Evolutionary conservation across 2,888 invertebrate genomes (phyloP).

Genomic region (Acrobasis suavella): DNA sequence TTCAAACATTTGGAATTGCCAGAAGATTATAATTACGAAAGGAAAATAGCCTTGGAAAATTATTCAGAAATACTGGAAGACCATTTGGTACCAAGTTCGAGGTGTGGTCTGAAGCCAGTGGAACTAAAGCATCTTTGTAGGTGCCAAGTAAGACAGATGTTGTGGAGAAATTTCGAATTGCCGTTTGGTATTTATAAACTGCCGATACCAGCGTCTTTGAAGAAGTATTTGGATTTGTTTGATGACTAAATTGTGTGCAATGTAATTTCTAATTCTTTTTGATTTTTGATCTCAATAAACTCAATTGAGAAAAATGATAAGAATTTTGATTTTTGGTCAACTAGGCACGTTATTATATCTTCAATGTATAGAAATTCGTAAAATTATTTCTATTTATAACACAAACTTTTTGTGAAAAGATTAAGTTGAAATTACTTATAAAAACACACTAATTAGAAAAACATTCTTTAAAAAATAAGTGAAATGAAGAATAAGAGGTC

Average conservation of each 20-base stretch:
- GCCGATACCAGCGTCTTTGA: constrained; percentile 85
- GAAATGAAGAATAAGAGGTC: too few relatives aligned
- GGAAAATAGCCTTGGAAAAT: constrained; percentile 65
- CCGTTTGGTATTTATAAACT: constrained; percentile 88
- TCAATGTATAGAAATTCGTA: too few relatives aligned
- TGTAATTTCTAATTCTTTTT: background rate
- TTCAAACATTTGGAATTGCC: constrained; percentile 63
- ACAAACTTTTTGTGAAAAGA: too few relatives aligned
- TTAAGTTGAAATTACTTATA: too few relatives aligned
- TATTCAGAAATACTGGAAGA: constrained; percentile 80
- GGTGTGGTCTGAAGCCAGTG: constrained; percentile 85
- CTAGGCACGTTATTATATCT: too few relatives aligned
- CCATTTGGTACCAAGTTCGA: constrained; percentile 82
- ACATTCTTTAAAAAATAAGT: too few relatives aligned
- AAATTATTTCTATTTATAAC: too few relatives aligned
- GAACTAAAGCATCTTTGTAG: constrained; percentile 89
- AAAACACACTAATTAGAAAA: too few relatives aligned
- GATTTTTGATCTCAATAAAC: constrained; percentile 8
- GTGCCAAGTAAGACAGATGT: constrained; percentile 84
- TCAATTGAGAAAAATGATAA: too few relatives aligned
- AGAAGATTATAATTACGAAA: constrained; percentile 71
- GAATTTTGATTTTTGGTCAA: too few relatives aligned
- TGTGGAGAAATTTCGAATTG: constrained; percentile 87
- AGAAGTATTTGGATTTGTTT: constrained; percentile 88
- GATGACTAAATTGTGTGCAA: constrained; percentile 79